These are phyloP conservation scores for Trachops cirrhosus DNA, from an alignment of 2,797 vertebrate species.

Conservation along the genomic window DNA sequence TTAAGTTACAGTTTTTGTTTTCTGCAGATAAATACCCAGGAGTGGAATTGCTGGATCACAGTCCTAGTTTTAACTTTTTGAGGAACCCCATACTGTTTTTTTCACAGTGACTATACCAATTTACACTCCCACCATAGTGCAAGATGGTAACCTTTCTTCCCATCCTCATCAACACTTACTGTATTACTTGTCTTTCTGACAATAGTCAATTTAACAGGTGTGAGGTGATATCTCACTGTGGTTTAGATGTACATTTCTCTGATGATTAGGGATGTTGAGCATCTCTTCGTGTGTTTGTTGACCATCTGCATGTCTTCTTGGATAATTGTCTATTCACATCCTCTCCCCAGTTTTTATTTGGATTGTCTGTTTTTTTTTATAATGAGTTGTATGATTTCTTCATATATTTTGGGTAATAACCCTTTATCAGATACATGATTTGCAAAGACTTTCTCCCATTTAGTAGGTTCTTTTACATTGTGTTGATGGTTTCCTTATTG, in stretches of 20 bases:
- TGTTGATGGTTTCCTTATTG: neutral
- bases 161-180: neutral
- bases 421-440: neutral
- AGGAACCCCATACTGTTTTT: neutral
- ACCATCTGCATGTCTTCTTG: neutral
- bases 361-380: neutral
- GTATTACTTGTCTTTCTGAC: neutral
- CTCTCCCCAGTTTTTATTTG: neutral
- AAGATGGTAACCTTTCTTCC: neutral
- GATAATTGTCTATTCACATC: neutral
- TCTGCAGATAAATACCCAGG: neutral
- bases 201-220: neutral
- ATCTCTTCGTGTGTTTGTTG: neutral
- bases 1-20: neutral
- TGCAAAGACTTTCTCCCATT: neutral
- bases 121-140: neutral
- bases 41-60: neutral
- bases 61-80: neutral
- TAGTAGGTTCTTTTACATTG: neutral
- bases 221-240: neutral
- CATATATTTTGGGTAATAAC: neutral
- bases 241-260: neutral
- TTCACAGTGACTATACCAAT: neutral
- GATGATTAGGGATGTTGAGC: neutral
- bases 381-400: neutral